Evolutionary conservation across 2,113 vertebrate species (phyloP).

Genomic region (Hypocryptadius cinnamomeus): DNA sequence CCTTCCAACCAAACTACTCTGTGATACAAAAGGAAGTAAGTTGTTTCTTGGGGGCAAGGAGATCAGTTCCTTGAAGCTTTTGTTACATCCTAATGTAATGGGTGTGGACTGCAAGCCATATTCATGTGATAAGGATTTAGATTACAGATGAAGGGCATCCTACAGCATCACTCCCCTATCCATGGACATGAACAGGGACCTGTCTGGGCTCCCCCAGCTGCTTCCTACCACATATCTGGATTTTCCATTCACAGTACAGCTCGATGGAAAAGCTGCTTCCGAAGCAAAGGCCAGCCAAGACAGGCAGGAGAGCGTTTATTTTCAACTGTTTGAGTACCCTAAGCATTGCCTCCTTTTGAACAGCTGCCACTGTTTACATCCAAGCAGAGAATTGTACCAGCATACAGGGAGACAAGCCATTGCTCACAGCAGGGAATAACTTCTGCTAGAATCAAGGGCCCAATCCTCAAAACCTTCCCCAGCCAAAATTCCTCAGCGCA

Average conservation of each 20-base stretch:
- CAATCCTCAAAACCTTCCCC: background rate
- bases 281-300: background rate
- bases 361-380: background rate
- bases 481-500: background rate
- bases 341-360: background rate
- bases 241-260: background rate
- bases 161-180: background rate
- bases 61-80: background rate
- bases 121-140: background rate
- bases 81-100: background rate
- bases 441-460: background rate
- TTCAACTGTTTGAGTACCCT: background rate
- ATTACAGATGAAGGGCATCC: background rate
- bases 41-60: background rate
- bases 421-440: background rate
- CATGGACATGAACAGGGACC: background rate
- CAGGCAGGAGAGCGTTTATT: background rate
- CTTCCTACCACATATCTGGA: background rate
- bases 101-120: background rate
- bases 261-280: background rate
- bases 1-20: background rate
- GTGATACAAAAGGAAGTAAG: background rate
- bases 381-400: background rate
- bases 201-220: background rate
- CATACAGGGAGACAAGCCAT: background rate